Base-by-base conservation (phyloP, 2,888 invertebrate genomes). In the Drosophila subquinaria region DNA sequence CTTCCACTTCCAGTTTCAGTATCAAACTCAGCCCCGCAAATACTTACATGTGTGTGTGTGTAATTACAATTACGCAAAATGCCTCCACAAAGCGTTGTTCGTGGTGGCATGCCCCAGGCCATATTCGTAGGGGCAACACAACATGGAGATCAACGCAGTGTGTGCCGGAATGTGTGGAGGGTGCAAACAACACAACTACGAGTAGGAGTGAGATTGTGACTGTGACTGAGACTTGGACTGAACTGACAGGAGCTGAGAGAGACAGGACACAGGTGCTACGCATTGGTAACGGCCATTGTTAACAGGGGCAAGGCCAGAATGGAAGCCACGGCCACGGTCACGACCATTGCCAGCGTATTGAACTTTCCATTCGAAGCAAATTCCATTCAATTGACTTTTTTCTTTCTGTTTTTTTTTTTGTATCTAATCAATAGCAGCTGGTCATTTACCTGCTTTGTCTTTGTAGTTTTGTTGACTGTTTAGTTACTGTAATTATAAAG, bases 41-140 rank as follows among this genome's bases (percentile, higher is more conserved):
- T 72, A 51, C 42, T 33, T 52, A 57, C 69, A 50, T 65, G 20
- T 20, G 67, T 57, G 66, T 64, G 64, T 84, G 68, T 76, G 88
- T 82, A 87, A 83, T 88, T 84, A 87, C 79, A 87, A 84, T 83
- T 84, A 87, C 79, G 79, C 63, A 66, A 60, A 69, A 80, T 66
- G 62, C 36, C 56, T 45, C 48, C 60, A 56, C 64, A 59, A 51
- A 59, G 17, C 38, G 36, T 30, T 33, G 36, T 20, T 33, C 71
- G 59, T 45, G 53, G 61, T 69, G 38, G 71, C 62, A 69, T 72
- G 70, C 64, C 70, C 17, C 60, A 61, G 53, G 50, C 48, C 45
- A 23, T 51, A 8, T 30, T 30, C 30, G 30, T 30, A 17, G 36
- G 4, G 30, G 27, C 23, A 36, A 27, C 17, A 40, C 23, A 36